Percentiles rank a stretch among this genome's conserved stretches.
Conservation (phyloP, 1,140 invertebrate species). For the Leptopilina boulardi region DNA sequence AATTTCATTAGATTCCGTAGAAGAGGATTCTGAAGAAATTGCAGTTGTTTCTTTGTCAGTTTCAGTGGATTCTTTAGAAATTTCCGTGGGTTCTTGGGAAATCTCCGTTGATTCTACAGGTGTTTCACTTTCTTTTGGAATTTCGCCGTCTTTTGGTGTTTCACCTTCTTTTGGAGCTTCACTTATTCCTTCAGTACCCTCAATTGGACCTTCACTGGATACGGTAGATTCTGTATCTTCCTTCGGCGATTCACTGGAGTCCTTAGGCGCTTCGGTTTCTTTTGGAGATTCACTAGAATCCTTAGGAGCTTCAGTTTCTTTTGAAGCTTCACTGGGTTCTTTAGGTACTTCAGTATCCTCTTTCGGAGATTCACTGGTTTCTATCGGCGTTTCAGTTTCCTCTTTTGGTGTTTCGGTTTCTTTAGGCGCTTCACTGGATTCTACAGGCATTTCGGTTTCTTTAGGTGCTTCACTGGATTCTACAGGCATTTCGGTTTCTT, state of each 20-base stretch:
- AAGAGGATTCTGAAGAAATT: not conserved
- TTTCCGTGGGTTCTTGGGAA: not conserved
- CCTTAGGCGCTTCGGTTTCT: slow-evolving; percentile 38
- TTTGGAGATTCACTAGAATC: slow-evolving; percentile 35
- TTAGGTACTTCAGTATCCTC: slow-evolving; percentile 35
- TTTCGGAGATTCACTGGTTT: slow-evolving; percentile 34
- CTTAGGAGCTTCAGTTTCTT: slow-evolving; percentile 36
- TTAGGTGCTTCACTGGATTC: not conserved
- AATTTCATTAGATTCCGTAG: not conserved
- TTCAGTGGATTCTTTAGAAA: not conserved
- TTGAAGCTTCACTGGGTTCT: slow-evolving; percentile 36
- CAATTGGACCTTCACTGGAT: slow-evolving; percentile 40
- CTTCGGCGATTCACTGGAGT: slow-evolving; percentile 34
- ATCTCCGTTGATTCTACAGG: too few relatives aligned
- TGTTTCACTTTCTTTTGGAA: too few relatives aligned
- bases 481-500: too few relatives aligned
- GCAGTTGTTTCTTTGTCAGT: not conserved
- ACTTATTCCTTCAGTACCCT: too few relatives aligned
- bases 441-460: too few relatives aligned
- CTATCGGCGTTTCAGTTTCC: slow-evolving; percentile 40
- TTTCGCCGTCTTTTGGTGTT: too few relatives aligned
- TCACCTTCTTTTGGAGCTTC: too few relatives aligned
- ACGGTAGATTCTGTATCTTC: slow-evolving; percentile 35
- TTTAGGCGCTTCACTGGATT: too few relatives aligned
- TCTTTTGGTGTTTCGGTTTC: slow-evolving; percentile 27